Percentiles rank a stretch among this genome's conserved stretches.
phyloP scores from a whole-genome alignment of 1,140 invertebrate species.

The Drosophila ambigua region DNA sequence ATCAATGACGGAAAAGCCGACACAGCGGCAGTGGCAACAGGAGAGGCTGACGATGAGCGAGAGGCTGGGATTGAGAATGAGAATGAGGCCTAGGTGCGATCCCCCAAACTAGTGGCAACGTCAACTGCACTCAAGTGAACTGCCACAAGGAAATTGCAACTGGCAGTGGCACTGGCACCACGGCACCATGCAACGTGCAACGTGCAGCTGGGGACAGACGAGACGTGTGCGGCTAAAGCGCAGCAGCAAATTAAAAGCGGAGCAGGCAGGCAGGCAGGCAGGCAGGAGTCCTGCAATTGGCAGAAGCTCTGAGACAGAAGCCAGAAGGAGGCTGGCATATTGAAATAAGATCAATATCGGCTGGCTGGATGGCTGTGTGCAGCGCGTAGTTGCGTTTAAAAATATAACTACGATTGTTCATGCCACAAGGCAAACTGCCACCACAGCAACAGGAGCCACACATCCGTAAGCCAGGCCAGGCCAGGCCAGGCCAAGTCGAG shows the following conservation, averaged over 20 bases:
- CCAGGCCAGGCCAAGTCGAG: too few species aligned
- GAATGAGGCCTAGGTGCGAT: slow-evolving; percentile 35
- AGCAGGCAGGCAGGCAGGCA: slow-evolving; percentile 1
- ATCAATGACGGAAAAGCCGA: slow-evolving; percentile 47
- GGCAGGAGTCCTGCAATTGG: not conserved
- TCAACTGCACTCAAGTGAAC: slow-evolving; percentile 24
- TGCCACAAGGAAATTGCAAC: slow-evolving; percentile 16
- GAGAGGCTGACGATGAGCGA: not conserved
- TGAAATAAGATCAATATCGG: slow-evolving; percentile 80
- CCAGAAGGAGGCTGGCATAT: slow-evolving; percentile 57
- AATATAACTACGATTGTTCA: slow-evolving; percentile 74
- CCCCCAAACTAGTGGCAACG: slow-evolving; percentile 18
- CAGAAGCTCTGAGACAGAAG: too few species aligned
- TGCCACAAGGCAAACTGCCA: slow-evolving; percentile 30
- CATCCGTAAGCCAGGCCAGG: too few species aligned
- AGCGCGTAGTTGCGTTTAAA: slow-evolving; percentile 79
- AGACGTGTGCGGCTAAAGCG: slow-evolving; percentile 18
- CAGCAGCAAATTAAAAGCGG: slow-evolving; percentile 59
- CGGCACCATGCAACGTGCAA: not conserved
- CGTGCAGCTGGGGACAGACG: too few species aligned
- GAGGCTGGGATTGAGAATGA: not conserved
- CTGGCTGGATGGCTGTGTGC: slow-evolving; percentile 40
- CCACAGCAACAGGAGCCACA: slow-evolving; percentile 6
- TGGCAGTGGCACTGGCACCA: slow-evolving; percentile 7
- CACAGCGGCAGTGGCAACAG: not conserved